Evolutionary conservation across 2,888 invertebrate genomes (phyloP), one percentile per base, ranked within the genome.

Genomic region (Lysandra coridon): DNA sequence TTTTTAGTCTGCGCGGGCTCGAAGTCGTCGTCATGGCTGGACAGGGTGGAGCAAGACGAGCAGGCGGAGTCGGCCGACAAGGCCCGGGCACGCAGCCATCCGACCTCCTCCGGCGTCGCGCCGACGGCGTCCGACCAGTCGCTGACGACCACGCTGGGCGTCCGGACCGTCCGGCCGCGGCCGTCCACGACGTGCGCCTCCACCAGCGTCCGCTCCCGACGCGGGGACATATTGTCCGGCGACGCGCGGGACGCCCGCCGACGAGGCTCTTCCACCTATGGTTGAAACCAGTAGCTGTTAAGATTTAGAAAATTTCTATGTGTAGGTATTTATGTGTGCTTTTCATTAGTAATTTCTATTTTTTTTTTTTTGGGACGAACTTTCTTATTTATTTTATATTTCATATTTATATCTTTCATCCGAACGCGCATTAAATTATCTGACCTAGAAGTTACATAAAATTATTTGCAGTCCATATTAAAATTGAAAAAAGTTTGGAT

Each of bases 141-240:
- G 86, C 97, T 98, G 73, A 98, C 97, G 3, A 98, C 97, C 75
- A 98, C 98, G 79, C 98, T 98, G 0, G 98, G 98, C 0, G 98
- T 97, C 80, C 98, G 92, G 89, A 97, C 97, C 85, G 96, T 97
- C 85, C 93, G 86, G 84, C 91, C 94, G 80, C 95, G 88, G 85
- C 95, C 92, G 64, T 95, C 95, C 81, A 96, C 91, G 92, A 96
- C 86, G 94, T 95, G 87, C 92, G 93, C 88, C 94, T 96, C 93
- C 14, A 94, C 89, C 75, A 94, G 83, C 30, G 93, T 94, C 80
- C 92, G 85, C 85, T 94, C 94, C 60, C 90, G 84, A 78, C 93
- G 85, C 1, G 94, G 94, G 49, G 93, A 91, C 90, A 91, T 90
- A 23, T 23, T 23, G 14, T 89, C 85, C 91, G 79, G 90, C 85